Evolutionary conservation across 2,797 vertebrate genomes (phyloP).

Genomic region (Cyprinodon diabolis): DNA sequence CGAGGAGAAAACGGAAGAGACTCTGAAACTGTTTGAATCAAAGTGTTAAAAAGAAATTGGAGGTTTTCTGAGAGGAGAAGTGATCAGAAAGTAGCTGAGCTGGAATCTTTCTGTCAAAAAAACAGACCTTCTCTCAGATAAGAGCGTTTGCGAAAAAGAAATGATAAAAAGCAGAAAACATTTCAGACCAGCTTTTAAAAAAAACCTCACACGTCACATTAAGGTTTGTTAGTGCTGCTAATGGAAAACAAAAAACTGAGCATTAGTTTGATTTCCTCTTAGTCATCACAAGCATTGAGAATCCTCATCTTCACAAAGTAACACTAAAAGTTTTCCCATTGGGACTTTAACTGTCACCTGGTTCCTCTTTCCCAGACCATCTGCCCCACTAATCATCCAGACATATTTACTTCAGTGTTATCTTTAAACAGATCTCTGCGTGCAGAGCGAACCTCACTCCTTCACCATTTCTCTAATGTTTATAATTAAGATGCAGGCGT

Average conservation of each 20-base stretch:
- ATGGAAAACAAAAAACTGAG: constrained; percentile 11
- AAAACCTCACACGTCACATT: constrained; percentile 5
- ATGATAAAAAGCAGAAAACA: not conserved
- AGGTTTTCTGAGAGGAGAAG: not conserved
- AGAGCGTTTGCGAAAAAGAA: not conserved
- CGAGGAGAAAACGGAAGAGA: not conserved
- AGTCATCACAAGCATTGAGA: constrained; percentile 9
- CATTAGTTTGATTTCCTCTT: constrained; percentile 16
- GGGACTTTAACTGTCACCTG: not conserved
- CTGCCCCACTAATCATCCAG: not conserved
- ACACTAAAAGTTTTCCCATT: not conserved
- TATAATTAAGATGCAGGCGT: not conserved
- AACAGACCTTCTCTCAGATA: constrained; percentile 5
- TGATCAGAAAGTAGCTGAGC: constrained; percentile 9
- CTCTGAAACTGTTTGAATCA: not conserved
- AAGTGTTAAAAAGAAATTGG: not conserved
- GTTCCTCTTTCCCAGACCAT: not conserved
- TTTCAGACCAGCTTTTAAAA: constrained; percentile 15
- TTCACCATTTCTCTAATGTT: not conserved
- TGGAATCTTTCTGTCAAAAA: constrained; percentile 10
- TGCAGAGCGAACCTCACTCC: not conserved
- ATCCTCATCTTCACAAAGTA: not conserved
- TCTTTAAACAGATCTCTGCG: not conserved
- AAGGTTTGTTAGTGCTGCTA: constrained; percentile 25
- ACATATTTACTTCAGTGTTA: not conserved